Conservation (phyloP, 2,888 invertebrate species). For the Dryadula phaetusa region DNA sequence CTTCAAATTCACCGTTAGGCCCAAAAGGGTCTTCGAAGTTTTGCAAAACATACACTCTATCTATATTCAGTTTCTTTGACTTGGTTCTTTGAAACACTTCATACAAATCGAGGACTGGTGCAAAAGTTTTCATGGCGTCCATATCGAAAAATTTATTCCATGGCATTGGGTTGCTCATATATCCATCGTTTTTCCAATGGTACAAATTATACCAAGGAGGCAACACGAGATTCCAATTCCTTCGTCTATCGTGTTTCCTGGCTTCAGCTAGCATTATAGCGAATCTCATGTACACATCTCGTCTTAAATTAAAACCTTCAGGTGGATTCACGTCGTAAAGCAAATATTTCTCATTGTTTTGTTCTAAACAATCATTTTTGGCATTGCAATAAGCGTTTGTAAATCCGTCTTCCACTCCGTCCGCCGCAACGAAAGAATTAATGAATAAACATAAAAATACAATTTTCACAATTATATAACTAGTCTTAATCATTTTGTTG, state of each 20-base stretch:
- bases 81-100: slow-evolving; percentile 85
- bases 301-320: slow-evolving; percentile 98
- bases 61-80: slow-evolving; percentile 80
- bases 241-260: slow-evolving; percentile 74
- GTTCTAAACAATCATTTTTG: slow-evolving; percentile 13
- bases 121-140: slow-evolving; percentile 88
- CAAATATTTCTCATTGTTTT: slow-evolving; percentile 85
- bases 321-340: slow-evolving; percentile 97
- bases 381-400: slow-evolving; percentile 27
- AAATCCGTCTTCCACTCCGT: background rate
- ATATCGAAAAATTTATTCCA: slow-evolving; percentile 96
- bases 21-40: slow-evolving; percentile 94
- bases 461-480: background rate
- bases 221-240: slow-evolving; percentile 88
- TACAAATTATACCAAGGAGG: slow-evolving; percentile 96
- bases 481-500: background rate
- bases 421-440: background rate
- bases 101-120: slow-evolving; percentile 94
- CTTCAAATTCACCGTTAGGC: slow-evolving; percentile 89
- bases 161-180: slow-evolving; percentile 85
- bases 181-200: slow-evolving; percentile 91
- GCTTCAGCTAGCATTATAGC: slow-evolving; percentile 92
- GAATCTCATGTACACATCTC: slow-evolving; percentile 97
- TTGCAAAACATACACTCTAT: slow-evolving; percentile 91
- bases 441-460: background rate